Evolutionary conservation across 2,888 invertebrate species (phyloP), one percentile per base, ranked within the genome.

Genomic region (Clunio marinus): DNA sequence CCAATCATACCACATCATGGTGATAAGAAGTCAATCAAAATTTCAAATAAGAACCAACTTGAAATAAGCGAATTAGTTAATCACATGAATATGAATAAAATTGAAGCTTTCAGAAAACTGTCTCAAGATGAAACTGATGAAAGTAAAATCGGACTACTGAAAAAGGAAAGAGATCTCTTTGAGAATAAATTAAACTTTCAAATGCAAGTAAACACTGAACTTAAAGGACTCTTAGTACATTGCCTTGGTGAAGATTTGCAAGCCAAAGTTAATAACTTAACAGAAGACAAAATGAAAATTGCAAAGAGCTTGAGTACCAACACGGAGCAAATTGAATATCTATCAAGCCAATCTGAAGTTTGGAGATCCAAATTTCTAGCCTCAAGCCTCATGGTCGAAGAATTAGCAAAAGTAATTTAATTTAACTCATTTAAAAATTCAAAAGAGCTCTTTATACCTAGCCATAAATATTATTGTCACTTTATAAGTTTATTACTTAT

Each of bases 361-460:
- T 97, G 96, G 96, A 84, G 94, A 71, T 95, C 94, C 76, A 97
- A 96, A 84, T 97, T 94, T 79, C 82, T 96, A 73, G 96, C 96
- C 24, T 81, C 45, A 75, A 94, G 95, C 77, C 84, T 95, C 69
- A 91, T 96, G 89, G 89, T 94, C 1, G 95, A 96, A 79, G 95
- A 96, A 79, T 78, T 96, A 71, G 35, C 35, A 13, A 32, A n/a
- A n/a, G n/a, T n/a, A n/a, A n/a, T n/a, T n/a, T n/a, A n/a, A n/a
- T n/a, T n/a, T n/a, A n/a, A n/a, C n/a, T n/a, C n/a, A n/a, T n/a
- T n/a, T n/a, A n/a, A n/a, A n/a, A n/a, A n/a, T n/a, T n/a, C n/a
- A n/a, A n/a, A n/a, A n/a, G n/a, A n/a, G n/a, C n/a, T n/a, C n/a
- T n/a, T n/a, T n/a, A n/a, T n/a, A n/a, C n/a, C n/a, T n/a, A n/a